Evolutionary conservation across 1,140 invertebrate species (phyloP), one percentile per base, ranked within the genome.

Genomic region (Pseudobourletiella spinata): DNA sequence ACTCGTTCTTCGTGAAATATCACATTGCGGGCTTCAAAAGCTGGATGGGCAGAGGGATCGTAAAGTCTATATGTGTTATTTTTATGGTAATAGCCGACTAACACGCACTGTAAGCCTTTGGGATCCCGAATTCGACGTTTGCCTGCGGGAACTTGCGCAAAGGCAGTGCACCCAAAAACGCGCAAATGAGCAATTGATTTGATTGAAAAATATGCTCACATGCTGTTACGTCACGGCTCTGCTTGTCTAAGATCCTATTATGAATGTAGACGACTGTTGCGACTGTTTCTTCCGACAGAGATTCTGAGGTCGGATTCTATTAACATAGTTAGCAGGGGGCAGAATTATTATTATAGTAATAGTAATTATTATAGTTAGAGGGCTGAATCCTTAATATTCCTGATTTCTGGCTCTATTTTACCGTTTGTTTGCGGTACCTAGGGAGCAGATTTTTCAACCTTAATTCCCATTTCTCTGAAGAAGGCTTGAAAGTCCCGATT

Each of bases 401-500:
- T 28, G 59, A 75, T 75, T 70, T 77, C 75, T 29, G 77, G 65
- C 64, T 81, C 78, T 22, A 77, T 68, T 2, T 79, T 73, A 65
- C 77, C 76, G 74, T 81, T 81, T 70, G 73, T 68, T 64, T 82
- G 74, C 55, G 79, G 77, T 11, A 74, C 78, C 57, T 76, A 72
- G 39, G 76, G 72, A 46, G 77, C 71, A 14, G 74, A 77, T 46
- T 71, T 74, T 57, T 79, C 72, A 72, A 77, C 77, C 16, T 60
- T 67, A 58, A 80, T 80, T 4, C 78, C 78, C 22, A 63, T 20
- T 14, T 3, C 8, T 14, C 3, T 56, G 18, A 56, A 56, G 29
- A 18, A 56, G 14, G n/a, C 14, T 4, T 54, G 20, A 46, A 56
- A 2, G 2, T 6, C 6, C 6, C 18, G 6, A 22, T 71, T 76